Percentiles rank a stretch among this genome's conserved stretches.
Evolutionary conservation across 2,797 vertebrate genomes (phyloP).

Genomic region (Sarcophilus harrisii): DNA sequence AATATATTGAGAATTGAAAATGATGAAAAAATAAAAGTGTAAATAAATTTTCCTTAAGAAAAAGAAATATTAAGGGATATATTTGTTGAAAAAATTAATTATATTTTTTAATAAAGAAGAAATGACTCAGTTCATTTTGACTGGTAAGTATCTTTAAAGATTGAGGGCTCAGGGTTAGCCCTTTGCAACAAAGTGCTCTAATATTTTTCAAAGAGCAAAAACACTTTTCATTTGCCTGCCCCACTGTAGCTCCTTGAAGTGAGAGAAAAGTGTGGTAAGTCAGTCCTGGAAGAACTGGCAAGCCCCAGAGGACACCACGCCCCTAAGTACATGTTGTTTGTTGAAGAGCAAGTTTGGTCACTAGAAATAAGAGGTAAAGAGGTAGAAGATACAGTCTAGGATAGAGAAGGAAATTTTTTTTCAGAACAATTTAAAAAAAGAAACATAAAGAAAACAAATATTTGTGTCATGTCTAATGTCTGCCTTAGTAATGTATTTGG

Average conservation of each 20-base stretch:
- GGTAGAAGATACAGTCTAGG: conserved; percentile 56
- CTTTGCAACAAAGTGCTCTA: conserved; percentile 46
- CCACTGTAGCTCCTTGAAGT: conserved; percentile 64
- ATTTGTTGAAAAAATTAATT: background rate
- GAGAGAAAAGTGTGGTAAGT: conserved; percentile 70
- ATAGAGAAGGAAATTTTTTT: conserved; percentile 42
- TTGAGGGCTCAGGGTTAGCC: background rate
- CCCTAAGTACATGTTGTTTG: conserved; percentile 76
- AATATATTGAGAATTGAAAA: background rate
- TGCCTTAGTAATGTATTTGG: background rate
- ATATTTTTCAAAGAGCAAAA: conserved; percentile 73
- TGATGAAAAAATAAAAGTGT: background rate
- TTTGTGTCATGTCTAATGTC: background rate
- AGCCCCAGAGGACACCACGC: conserved; percentile 58
- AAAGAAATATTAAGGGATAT: background rate
- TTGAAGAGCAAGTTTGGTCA: conserved; percentile 41
- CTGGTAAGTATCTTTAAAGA: conserved; percentile 11
- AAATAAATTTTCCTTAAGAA: background rate
- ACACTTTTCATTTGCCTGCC: conserved; percentile 66
- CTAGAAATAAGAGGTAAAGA: conserved; percentile 43
- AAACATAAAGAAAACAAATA: conserved; percentile 16
- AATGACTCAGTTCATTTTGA: rapidly evolving
- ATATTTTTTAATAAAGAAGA: background rate
- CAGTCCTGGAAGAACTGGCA: conserved; percentile 75
- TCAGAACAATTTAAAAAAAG: conserved; percentile 42